These are phyloP conservation scores for Sinhomidia bicolor DNA, from an alignment of 2,888 invertebrate genomes.

Conservation along the genomic window DNA sequence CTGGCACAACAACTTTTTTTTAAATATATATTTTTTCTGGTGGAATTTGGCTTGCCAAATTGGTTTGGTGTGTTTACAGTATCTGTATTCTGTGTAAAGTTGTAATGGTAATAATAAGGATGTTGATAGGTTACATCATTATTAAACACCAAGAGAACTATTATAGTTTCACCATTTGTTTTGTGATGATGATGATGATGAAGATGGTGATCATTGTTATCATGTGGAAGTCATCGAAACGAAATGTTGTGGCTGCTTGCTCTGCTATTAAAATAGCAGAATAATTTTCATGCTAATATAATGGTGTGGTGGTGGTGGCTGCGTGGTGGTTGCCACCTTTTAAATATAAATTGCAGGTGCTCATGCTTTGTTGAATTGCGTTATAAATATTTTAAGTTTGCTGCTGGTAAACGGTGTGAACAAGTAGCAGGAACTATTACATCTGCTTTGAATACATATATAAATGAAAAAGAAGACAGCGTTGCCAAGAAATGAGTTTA, in stretches of 20 bases:
- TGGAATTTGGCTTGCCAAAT: background rate
- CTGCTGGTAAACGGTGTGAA: background rate
- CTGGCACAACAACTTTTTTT: background rate
- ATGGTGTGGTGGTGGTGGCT: no score
- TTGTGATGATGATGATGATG: constrained; percentile 1
- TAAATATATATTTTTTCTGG: no score
- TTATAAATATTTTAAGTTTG: constrained; percentile 34
- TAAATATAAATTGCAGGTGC: background rate
- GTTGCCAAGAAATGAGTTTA: no score
- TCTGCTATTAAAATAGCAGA: background rate
- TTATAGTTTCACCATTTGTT: constrained; percentile 51
- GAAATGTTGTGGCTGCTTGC: background rate
- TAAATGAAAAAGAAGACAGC: background rate
- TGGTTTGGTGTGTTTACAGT: background rate
- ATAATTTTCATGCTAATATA: no score
- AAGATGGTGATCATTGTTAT: background rate
- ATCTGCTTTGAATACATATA: no score
- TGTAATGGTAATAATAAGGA: constrained; percentile 48
- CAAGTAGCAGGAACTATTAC: background rate
- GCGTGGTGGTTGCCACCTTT: background rate
- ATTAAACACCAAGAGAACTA: constrained; percentile 61
- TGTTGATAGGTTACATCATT: constrained; percentile 64
- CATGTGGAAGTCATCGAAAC: background rate
- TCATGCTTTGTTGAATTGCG: background rate
- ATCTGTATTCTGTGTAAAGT: constrained; percentile 13